Evolutionary conservation across 2,797 vertebrate species (phyloP).

Genomic region (Pseudomugil tenellus): DNA sequence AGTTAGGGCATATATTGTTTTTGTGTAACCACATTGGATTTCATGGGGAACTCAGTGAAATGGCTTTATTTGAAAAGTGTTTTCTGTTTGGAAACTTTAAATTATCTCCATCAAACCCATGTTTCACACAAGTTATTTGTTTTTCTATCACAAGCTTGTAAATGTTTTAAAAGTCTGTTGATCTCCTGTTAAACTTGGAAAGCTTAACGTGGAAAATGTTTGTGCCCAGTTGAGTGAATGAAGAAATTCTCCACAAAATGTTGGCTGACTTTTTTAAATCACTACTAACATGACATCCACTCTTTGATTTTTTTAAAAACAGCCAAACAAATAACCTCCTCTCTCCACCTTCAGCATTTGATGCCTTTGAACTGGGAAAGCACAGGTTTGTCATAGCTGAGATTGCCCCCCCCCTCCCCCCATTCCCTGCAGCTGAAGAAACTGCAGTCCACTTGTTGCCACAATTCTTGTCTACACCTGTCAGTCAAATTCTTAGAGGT

Average conservation of each 20-base stretch:
- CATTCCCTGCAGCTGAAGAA: slow-evolving; percentile 68
- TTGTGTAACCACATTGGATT: neutral
- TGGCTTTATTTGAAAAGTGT: neutral
- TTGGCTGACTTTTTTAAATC: slow-evolving; percentile 27
- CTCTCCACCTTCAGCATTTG: slow-evolving; percentile 31
- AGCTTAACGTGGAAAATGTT: slow-evolving; percentile 1
- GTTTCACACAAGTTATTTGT: neutral
- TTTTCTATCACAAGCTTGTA: neutral
- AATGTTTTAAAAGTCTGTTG: neutral
- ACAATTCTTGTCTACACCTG: slow-evolving; percentile 72
- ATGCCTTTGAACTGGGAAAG: slow-evolving; percentile 63
- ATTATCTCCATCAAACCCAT: neutral
- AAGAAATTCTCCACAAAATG: slow-evolving; percentile 26
- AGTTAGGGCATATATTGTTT: slow-evolving; percentile 6
- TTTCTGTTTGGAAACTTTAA: neutral
- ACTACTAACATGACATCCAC: slow-evolving; percentile 25
- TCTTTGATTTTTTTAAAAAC: slow-evolving; percentile 36
- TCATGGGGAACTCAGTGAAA: neutral
- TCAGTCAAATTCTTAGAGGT: slow-evolving; percentile 69
- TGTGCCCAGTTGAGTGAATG: slow-evolving; percentile 34
- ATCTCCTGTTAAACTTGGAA: too few species aligned
- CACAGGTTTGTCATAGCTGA: slow-evolving; percentile 70
- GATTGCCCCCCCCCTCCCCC: slow-evolving; percentile 25
- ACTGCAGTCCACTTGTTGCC: slow-evolving; percentile 81
- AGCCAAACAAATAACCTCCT: slow-evolving; percentile 23